These are phyloP conservation scores for Oriolus oriolus DNA, from an alignment of 2,113 vertebrate genomes.

Conservation along the genomic window DNA sequence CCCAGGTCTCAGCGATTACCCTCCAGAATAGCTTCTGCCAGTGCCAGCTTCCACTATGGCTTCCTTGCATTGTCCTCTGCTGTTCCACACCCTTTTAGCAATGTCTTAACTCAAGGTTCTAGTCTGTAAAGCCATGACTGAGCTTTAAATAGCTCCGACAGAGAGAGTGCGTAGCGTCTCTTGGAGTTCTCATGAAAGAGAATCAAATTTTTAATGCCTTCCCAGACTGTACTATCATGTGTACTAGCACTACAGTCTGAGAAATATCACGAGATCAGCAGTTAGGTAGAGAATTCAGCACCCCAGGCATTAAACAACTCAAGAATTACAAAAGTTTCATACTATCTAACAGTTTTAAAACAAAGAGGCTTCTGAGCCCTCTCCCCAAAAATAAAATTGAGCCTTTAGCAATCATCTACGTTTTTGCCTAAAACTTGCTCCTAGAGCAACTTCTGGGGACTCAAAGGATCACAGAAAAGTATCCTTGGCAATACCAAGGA, in stretches of 20 bases:
- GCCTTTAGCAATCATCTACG: neutral
- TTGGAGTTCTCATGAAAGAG: neutral
- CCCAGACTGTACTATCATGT: neutral
- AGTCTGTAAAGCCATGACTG: neutral
- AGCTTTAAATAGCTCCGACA: neutral
- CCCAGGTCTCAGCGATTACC: neutral
- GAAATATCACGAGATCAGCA: neutral
- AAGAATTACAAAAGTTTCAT: neutral
- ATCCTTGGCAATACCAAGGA: neutral
- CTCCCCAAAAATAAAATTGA: neutral
- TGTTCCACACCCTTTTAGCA: neutral
- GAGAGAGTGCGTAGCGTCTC: neutral
- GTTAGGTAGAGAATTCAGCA: neutral
- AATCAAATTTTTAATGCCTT: neutral
- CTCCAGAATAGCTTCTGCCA: neutral
- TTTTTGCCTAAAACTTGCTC: neutral
- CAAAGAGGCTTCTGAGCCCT: neutral
- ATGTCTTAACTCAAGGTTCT: neutral
- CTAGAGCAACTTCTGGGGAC: neutral
- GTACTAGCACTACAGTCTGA: neutral
- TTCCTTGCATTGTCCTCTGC: neutral
- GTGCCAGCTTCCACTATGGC: rapidly evolving
- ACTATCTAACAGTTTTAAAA: neutral
- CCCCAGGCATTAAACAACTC: neutral
- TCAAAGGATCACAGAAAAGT: neutral